Evolutionary conservation across 2,888 invertebrate species (phyloP).

Genomic region (Alsophila aescularia): DNA sequence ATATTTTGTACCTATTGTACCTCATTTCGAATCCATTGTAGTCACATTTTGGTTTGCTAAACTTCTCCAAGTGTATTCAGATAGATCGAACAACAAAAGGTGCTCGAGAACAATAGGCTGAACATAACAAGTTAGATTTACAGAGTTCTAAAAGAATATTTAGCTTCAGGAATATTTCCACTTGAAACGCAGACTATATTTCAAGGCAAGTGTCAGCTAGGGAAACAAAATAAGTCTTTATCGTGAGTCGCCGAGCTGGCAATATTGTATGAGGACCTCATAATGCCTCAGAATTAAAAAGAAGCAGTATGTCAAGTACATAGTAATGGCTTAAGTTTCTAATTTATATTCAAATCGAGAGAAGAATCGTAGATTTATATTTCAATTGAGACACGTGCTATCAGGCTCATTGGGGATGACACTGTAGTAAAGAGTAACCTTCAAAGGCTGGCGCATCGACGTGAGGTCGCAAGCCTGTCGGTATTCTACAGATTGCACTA

Average conservation of each 20-base stretch:
- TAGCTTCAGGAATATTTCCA: slow-evolving; percentile 4
- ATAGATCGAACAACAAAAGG: slow-evolving; percentile 22
- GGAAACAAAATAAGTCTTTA: slow-evolving; percentile 45
- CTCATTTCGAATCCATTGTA: background rate
- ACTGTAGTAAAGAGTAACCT: too few species aligned
- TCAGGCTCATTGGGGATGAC: too few species aligned
- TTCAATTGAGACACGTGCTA: too few species aligned
- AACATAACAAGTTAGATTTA: slow-evolving; percentile 16
- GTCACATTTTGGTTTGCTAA: slow-evolving; percentile 10
- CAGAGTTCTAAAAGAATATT: slow-evolving; percentile 18
- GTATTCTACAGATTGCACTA: too few species aligned
- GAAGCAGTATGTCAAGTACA: background rate
- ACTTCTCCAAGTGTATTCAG: slow-evolving; percentile 13
- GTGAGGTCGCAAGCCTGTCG: too few species aligned
- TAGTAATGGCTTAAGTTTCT: background rate
- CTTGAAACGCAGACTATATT: slow-evolving; percentile 7
- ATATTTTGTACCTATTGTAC: background rate
- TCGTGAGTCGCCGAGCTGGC: slow-evolving; percentile 8
- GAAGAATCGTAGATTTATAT: too few species aligned
- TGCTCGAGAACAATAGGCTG: slow-evolving; percentile 13
- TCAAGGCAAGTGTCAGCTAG: slow-evolving; percentile 39
- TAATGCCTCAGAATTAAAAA: background rate
- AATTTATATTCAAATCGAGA: too few species aligned
- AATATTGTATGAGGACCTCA: background rate
- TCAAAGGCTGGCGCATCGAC: too few species aligned